Evolutionary conservation across 2,797 vertebrate genomes (phyloP).

Genomic region (Lagorchestes hirsutus): DNA sequence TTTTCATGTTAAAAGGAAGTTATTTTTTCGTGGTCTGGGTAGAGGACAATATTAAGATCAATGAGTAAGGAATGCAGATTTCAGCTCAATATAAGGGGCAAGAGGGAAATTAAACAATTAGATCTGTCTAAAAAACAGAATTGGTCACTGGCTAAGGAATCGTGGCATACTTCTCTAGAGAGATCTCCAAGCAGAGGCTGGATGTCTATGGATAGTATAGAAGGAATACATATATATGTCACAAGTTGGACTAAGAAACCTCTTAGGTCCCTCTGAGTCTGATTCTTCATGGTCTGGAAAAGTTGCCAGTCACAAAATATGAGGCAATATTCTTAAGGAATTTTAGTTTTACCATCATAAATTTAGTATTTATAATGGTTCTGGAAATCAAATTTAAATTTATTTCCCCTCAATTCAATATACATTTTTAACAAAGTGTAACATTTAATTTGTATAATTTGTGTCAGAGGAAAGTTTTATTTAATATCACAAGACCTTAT

Average conservation of each 20-base stretch:
- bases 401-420: not conserved
- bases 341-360: not conserved
- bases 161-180: not conserved
- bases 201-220: too few relatives aligned
- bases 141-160: not conserved
- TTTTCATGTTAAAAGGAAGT: not conserved
- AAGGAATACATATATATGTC: not conserved
- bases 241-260: not conserved
- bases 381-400: not conserved
- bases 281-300: not conserved
- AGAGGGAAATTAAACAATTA: not conserved
- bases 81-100: not conserved
- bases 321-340: not conserved
- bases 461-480: not conserved
- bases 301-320: not conserved
- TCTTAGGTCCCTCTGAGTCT: not conserved
- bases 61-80: not conserved
- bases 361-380: not conserved
- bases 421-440: not conserved
- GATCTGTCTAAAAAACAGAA: not conserved
- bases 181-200: not conserved
- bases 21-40: not conserved
- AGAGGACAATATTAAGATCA: not conserved
- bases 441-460: not conserved
- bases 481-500: not conserved